These are phyloP conservation scores for Metalampra italica DNA, from an alignment of 2,888 invertebrate species.

Conservation along the genomic window DNA sequence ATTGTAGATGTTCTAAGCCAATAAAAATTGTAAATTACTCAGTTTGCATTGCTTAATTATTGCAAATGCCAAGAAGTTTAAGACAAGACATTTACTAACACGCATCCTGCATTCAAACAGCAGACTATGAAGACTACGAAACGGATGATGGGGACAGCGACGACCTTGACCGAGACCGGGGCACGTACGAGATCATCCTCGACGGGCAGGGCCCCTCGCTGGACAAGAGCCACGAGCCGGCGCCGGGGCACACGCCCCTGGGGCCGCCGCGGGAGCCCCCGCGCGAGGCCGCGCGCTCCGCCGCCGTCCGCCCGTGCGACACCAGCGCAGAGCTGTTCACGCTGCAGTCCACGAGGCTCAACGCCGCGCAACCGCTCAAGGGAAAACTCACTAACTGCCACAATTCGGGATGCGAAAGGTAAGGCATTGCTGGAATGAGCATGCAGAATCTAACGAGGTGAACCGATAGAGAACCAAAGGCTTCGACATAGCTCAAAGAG, in stretches of 20 bases:
- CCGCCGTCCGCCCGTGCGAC: constrained; percentile 88
- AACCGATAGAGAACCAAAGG: too few relatives aligned
- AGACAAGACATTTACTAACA: too few relatives aligned
- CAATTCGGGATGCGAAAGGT: constrained; percentile 92
- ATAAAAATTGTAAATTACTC: too few relatives aligned
- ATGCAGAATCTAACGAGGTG: too few relatives aligned
- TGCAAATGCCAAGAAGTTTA: too few relatives aligned
- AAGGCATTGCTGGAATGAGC: too few relatives aligned
- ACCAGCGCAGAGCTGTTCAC: constrained; percentile 92
- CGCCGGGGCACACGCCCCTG: constrained; percentile 41
- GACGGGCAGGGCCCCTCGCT: constrained; percentile 51
- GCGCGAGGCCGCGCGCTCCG: constrained; percentile 72
- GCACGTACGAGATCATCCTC: constrained; percentile 69
- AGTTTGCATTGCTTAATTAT: too few relatives aligned
- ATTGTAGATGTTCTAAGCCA: too few relatives aligned
- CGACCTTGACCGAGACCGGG: constrained; percentile 55
- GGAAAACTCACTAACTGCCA: constrained; percentile 94
- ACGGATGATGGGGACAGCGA: constrained; percentile 56
- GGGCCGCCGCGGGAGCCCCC: constrained; percentile 57
- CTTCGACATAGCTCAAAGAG: too few relatives aligned
- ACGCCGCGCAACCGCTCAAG: constrained; percentile 90
- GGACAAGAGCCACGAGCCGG: constrained; percentile 49
- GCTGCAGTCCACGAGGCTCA: constrained; percentile 88
- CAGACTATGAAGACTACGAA: constrained; percentile 71
- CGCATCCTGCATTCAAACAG: not conserved